Percentiles rank a stretch among this genome's conserved stretches.
Conservation (phyloP, 2,888 invertebrate genomes). For the Brachyopa scutellaris region DNA sequence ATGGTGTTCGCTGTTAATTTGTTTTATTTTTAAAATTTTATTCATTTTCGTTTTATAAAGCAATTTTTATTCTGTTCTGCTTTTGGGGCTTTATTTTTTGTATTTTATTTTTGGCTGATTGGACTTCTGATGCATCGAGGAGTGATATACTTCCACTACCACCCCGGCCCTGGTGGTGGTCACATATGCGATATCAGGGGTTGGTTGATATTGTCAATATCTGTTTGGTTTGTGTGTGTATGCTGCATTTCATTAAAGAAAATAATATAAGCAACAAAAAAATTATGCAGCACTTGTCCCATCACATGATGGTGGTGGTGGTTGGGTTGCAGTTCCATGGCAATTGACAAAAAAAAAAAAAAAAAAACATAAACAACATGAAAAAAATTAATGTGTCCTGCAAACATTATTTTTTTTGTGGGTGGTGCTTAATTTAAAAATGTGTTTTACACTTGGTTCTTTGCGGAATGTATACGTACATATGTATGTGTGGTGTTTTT, state of each 20-base stretch:
- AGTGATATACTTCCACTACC: slow-evolving; percentile 38
- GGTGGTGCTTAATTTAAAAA: slow-evolving; percentile 73
- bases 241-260: slow-evolving; percentile 69
- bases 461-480: slow-evolving; percentile 35
- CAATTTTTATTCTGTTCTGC: slow-evolving; percentile 18
- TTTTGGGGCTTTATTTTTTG: slow-evolving; percentile 31
- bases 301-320: slow-evolving; percentile 42
- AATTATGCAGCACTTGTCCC: slow-evolving; percentile 63
- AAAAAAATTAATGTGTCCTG: slow-evolving; percentile 65
- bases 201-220: slow-evolving; percentile 68
- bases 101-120: slow-evolving; percentile 52
- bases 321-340: slow-evolving; percentile 20
- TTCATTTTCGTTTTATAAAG: slow-evolving; percentile 48
- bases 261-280: slow-evolving; percentile 65
- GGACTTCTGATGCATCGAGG: slow-evolving; percentile 62
- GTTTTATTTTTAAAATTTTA: slow-evolving; percentile 58
- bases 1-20: slow-evolving; percentile 52
- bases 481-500: slow-evolving; percentile 40
- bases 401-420: slow-evolving; percentile 46
- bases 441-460: slow-evolving; percentile 67
- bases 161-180: too few relatives aligned
- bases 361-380: too few relatives aligned
- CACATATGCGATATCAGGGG: slow-evolving; percentile 15
- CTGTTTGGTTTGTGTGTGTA: slow-evolving; percentile 65
- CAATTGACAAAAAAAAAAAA: slow-evolving; percentile 66